Base-by-base conservation (phyloP, 2,113 vertebrate species). In the Chionodraco myersi region DNA sequence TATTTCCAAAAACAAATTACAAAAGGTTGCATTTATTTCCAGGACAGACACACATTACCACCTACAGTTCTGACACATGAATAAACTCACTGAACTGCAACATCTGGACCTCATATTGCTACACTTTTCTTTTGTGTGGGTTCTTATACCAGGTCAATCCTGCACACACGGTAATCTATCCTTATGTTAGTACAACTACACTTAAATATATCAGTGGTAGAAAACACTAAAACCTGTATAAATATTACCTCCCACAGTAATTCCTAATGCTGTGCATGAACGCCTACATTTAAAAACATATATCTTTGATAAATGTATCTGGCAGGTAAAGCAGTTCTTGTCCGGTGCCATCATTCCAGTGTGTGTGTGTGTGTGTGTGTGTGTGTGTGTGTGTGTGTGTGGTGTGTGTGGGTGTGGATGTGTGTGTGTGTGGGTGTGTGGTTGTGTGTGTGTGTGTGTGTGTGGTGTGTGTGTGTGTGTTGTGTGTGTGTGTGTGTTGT, bases 241-340 rank as follows among this genome's bases (percentile, higher is more conserved):
- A 63, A 47, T 0, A 0, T 16, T 45, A 54, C 18, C 4, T 47
- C 36, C 26, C n/a, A 15, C 36, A 59, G 49, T 36, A 45, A 21
- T 41, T 62, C 26, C 26, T 26, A 26, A 26, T 26, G 26, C n/a
- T 45, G 54, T 45, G 57, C 75, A 66, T 23, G 72, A 72, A 79
- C 54, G 34, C 30, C 49, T 10, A 7, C 0, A 23, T 23, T 70
- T 57, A 49, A 60, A 60, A 60, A 49, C 58, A 69, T 34, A 8
- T 47, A 59, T 80, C 71, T 75, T n/a, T 41, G 8, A 36, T 13
- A 79, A 34, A 63, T 71, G 48, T 16, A 68, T 77, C 21, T 66
- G 56, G 44, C 67, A 60, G 56, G 59, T 58, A 26, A 14, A 74
- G 65, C 34, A 58, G 56, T 26, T 2, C 2, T 26, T 26, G 26